A percentile compares a stretch with the other conserved stretches of the same genome.
phyloP scores from a whole-genome alignment of 2,888 invertebrate species.

The Acrobasis suavella region DNA sequence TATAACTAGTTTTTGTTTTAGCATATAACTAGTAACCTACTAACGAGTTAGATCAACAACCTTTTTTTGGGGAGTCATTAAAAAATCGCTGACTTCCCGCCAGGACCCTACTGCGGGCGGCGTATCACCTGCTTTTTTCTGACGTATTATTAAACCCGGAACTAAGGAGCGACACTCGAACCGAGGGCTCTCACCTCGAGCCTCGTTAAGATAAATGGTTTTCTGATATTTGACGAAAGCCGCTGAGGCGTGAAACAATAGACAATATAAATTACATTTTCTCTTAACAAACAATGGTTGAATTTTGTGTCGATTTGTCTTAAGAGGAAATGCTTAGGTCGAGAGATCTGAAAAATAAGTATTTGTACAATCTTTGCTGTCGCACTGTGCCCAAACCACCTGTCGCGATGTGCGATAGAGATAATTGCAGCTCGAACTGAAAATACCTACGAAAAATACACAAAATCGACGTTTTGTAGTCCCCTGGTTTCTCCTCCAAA shows the following conservation, averaged over 20 bases:
- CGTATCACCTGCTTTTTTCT: slow-evolving; percentile 7
- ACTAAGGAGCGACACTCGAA: slow-evolving; percentile 11
- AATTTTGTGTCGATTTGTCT: slow-evolving; percentile 7
- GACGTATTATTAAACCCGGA: slow-evolving; percentile 15
- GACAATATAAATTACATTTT: slow-evolving; percentile 18
- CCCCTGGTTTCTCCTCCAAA: too few relatives aligned
- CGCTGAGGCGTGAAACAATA: slow-evolving; percentile 8
- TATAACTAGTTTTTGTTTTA: too few relatives aligned
- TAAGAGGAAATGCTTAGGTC: background rate
- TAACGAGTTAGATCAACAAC: too few relatives aligned
- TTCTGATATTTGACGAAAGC: slow-evolving; percentile 18
- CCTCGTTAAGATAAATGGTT: slow-evolving; percentile 19
- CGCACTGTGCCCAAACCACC: too few relatives aligned
- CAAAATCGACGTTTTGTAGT: too few relatives aligned
- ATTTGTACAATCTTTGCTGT: too few relatives aligned
- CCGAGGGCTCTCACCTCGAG: slow-evolving; percentile 14
- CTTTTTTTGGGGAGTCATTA: background rate
- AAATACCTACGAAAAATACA: too few relatives aligned
- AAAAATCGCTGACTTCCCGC: slow-evolving; percentile 1
- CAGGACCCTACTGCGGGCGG: background rate
- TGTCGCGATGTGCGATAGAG: too few relatives aligned
- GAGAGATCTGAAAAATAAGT: too few relatives aligned
- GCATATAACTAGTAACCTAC: too few relatives aligned
- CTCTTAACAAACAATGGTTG: slow-evolving; percentile 6
- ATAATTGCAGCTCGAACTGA: too few relatives aligned